phyloP scores from a whole-genome alignment of 2,888 invertebrate genomes.

The Dastarcus helophoroides region DNA sequence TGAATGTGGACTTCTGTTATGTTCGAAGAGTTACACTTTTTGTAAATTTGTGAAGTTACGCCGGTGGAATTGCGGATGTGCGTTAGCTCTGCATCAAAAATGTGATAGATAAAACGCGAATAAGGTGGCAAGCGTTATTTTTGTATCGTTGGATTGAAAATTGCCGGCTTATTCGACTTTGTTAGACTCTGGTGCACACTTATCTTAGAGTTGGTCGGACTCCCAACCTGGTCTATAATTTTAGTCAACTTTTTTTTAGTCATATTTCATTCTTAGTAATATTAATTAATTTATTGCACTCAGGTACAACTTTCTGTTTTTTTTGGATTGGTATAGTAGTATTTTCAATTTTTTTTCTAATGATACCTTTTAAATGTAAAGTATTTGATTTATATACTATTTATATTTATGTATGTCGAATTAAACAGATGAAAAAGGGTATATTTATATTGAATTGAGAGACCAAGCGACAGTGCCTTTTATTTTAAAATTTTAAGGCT shows the following conservation, averaged over 20 bases:
- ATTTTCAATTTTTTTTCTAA: conserved; percentile 17
- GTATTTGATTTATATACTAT: conserved; percentile 9
- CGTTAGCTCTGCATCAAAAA: no score
- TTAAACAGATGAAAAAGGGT: conserved; percentile 5
- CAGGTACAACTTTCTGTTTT: conserved; percentile 17
- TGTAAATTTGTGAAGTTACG: no score
- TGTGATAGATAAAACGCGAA: no score
- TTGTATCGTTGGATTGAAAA: no score
- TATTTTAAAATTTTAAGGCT: conserved; percentile 15
- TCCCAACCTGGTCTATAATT: background rate
- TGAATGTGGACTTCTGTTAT: no score
- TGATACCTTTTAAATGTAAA: conserved; percentile 9
- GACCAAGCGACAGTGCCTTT: conserved; percentile 30
- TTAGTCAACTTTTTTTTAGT: background rate
- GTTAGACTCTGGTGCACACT: no score
- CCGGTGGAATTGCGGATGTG: no score
- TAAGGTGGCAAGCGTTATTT: no score
- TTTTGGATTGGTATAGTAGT: conserved; percentile 18
- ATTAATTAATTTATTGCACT: conserved; percentile 20
- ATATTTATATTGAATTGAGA: conserved; percentile 15
- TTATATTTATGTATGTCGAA: conserved; percentile 10
- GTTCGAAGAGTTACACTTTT: no score
- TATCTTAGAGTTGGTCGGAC: no score
- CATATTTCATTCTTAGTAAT: conserved; percentile 13
- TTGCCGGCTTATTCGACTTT: no score